Evolutionary conservation across 2,888 invertebrate genomes (phyloP), one percentile per base, ranked within the genome.

Genomic region (Leptinotarsa rubiginosa): DNA sequence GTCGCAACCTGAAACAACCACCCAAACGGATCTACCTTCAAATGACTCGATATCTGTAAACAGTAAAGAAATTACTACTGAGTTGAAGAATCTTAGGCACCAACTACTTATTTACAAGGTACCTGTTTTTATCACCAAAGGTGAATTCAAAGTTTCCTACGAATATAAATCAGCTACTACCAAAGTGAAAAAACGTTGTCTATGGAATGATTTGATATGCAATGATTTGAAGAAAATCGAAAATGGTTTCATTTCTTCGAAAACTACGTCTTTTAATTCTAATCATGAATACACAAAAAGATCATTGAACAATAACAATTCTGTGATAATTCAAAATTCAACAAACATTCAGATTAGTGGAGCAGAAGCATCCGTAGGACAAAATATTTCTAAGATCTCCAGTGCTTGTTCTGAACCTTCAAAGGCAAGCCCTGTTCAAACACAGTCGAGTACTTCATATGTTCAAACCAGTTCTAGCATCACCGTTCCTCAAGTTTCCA

Each of bases 131-230:
- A 69, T 70, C 4, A 69, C 31, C 5, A 15, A 22, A 41, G 75
- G 75, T 20, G 15, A 47, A 47, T 70, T 75, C 66, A 67, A 70
- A n/a, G 72, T 75, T 5, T 22, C 59, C 4, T 75, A 65, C 49
- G 47, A 65, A 16, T 72, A 75, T 49, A 49, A n/a, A 4, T 3
- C 3, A 20, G 31, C 20, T 12, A 4, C 47, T 2, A 15, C 25
- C 13, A 56, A 7, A n/a, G 62, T 20, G 15, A 75, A 69, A 22
- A 72, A 69, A 68, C 52, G 72, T 5, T 71, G 65, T 49, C 47
- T 69, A 52, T 75, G 75, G 75, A 72, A 75, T 50, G 65, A 71
- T 31, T 68, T 74, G 49, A 41, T 41, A 13, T 64, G 71, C n/a
- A 68, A 56, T 18, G 70, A 71, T 56, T 41, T 74, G 25, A 74